Evolutionary conservation across 2,113 vertebrate species (phyloP), one percentile per base, ranked within the genome.

Genomic region (Nanorana parkeri): DNA sequence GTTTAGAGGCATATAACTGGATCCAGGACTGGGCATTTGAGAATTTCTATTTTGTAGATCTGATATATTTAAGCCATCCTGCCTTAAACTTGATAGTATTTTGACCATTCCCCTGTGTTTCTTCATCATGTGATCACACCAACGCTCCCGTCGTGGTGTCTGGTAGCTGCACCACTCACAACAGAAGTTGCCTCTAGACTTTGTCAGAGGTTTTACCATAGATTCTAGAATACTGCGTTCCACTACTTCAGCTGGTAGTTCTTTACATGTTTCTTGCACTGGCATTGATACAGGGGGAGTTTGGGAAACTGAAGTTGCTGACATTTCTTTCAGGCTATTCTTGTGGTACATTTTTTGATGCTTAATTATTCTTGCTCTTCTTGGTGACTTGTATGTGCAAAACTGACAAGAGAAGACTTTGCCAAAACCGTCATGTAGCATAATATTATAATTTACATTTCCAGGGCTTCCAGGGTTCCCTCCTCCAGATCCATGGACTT

Each of bases 81-180:
- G 90, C 23, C 94, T 88, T 86, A 96, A 73, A 10, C 88, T 93
- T 4, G 96, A 97, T 64, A 98, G 91, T 83, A 97, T 96, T 90
- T 99, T 98, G 67, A 98, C 96, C 95, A 97, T 96, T 85, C 96
- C 96, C 8, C 95, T 93, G 85, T 99, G 98, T 72, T 99, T 98
- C 88, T 98, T 97, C 93, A 97, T 96, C 93, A 99, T 95, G 85
- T 99, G 97, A 87, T 95, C 93, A 83, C 96, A 97, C 96, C 97
- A 97, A 84, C 93, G 94, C 73, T 97, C 96, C 84, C 96, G 93
- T 87, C 96, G 93, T 84, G 94, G 93, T 15, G 97, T 98, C 91
- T 99, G 95, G 87, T 97, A 99, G 78, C 95, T 95, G 85, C 97
- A 99, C 97, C 97, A 99, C 84, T 99, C 97, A 58, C 97, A 99